These are phyloP conservation scores for Macrobrachium rosenbergii DNA, from an alignment of 1,140 invertebrate species.

Conservation along the genomic window DNA sequence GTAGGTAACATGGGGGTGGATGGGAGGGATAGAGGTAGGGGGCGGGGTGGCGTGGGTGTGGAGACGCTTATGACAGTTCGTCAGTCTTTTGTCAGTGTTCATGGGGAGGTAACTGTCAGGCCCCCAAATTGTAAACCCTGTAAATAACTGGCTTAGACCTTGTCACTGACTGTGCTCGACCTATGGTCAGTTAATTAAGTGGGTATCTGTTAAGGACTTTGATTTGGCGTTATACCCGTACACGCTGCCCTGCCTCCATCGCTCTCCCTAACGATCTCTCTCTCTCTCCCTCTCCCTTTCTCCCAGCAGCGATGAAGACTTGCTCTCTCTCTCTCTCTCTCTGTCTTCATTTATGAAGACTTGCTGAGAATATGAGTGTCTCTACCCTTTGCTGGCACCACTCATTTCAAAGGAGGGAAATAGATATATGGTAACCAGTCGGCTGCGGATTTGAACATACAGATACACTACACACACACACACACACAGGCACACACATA, in stretches of 20 bases:
- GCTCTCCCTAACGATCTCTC: background rate
- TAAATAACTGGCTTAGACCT: background rate
- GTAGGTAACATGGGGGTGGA: background rate
- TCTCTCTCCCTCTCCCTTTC: constrained; percentile 28
- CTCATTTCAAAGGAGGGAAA: too few relatives aligned
- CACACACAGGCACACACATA: too few relatives aligned
- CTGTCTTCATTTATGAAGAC: background rate
- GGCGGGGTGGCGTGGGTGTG: background rate
- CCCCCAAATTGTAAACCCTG: background rate
- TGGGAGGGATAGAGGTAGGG: background rate
- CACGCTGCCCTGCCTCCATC: too few relatives aligned
- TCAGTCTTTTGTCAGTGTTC: too few relatives aligned
- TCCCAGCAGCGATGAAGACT: too few relatives aligned
- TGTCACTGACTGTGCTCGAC: too few relatives aligned
- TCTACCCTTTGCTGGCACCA: too few relatives aligned
- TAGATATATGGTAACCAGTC: too few relatives aligned
- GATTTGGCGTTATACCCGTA: too few relatives aligned
- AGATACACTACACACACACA: too few relatives aligned
- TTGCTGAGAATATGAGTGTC: background rate
- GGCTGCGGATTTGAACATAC: too few relatives aligned
- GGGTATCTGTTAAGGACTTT: too few relatives aligned
- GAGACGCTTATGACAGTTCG: background rate
- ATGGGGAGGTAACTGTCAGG: background rate
- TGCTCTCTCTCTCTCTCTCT: constrained; percentile 29
- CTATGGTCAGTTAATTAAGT: background rate